Base-by-base conservation (phyloP, 2,888 invertebrate genomes). In the Lithophane leautieri region DNA sequence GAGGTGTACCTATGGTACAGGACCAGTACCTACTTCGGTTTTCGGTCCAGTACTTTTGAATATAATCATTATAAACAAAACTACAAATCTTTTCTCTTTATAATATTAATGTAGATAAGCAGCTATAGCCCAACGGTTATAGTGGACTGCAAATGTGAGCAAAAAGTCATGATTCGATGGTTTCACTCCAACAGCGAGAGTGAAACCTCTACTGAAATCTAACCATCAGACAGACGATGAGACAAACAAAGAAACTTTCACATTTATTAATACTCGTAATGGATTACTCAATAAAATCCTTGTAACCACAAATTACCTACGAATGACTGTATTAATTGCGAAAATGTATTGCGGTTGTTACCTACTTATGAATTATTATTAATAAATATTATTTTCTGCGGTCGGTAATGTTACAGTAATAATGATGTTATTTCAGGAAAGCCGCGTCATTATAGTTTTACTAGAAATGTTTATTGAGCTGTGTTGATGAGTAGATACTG, bases 381-480 rank as follows among this genome's bases (percentile, higher is more conserved):
- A 77, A 44, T 60, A 52, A 63, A 65, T 54, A 66, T 60, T 66
- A 25, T 81, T 61, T 50, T 34, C 28, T 78, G 81, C 54, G 81
- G 81, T 78, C 52, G 11, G 16, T 60, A 77, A 58, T 66, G n/a
- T 58, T 19, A 50, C 77, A 63, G 62, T 28, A 62, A 42, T 42
- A 62, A 42, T 56, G 7, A 25, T 70, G 25, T 76, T 81, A 81
- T 78, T 78, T 81, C 61, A 67, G 76, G 82, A 81, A 78, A 81
- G 34, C 2, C 2, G 4, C 50, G 66, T 81, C 54, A 78, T 44
- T 1, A 14, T 9, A 0, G 25, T 54, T 74, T 61, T 76, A 76
- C 76, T 81, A 62, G 78, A 66, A 78, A 67, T 76, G 54, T 62
- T 76, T 75, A 8, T 63, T 42, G 50, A 44, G 8, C 4, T 65